Base-by-base conservation (phyloP, 92 coral and sea anemone genomes). In the Isaurus tuberculatus region DNA sequence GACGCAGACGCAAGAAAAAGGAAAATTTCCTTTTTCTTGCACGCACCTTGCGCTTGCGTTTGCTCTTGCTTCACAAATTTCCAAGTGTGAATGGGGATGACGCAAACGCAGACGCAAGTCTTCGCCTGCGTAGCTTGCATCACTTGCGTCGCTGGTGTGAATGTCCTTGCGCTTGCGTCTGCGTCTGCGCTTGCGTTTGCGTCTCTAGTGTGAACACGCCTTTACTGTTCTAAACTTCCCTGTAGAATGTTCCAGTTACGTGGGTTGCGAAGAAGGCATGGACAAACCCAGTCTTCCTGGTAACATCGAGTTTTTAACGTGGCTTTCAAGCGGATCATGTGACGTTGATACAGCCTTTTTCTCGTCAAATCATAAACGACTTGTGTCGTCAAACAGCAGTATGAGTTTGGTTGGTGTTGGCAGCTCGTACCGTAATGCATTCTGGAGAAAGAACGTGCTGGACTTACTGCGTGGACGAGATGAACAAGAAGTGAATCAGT, bases 321-420 rank as follows among this genome's bases (percentile, higher is more conserved):
- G 99, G 99, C 77, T 96, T 14, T 88, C 86, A 55, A 89, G 96
- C 64, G 96, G 99, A 23, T 92, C 99, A 9, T 96, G 99, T 87
- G 86, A 96, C 69, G 85, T 92, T 10, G 92, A 90, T 66, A 88
- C 94, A 4, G 68, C 92, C 26, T 92, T 96, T 83, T 90, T 94
- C 86, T 92, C 85, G 34, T 91, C 92, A 31, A 79, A 75, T 69
- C 90, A 70, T 80, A 85, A 91, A 53, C 90, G 92, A 60, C 92
- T 89, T 37, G 69, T 90, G 44, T 79, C 98, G 11, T 84, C 99
- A 36, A 86, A 82, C 13, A 94, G 94, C 73, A 92, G 91, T 61
- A 73, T 87, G 90, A 96, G 90, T 81, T 80, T 96, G 51, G 91
- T 85, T 26, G 89, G 88, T 79, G 42, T 92, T 15, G 90, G 87